Evolutionary conservation across 2,888 invertebrate genomes (phyloP), one percentile per base, ranked within the genome.

Genomic region (Perizoma flavofasciatum): DNA sequence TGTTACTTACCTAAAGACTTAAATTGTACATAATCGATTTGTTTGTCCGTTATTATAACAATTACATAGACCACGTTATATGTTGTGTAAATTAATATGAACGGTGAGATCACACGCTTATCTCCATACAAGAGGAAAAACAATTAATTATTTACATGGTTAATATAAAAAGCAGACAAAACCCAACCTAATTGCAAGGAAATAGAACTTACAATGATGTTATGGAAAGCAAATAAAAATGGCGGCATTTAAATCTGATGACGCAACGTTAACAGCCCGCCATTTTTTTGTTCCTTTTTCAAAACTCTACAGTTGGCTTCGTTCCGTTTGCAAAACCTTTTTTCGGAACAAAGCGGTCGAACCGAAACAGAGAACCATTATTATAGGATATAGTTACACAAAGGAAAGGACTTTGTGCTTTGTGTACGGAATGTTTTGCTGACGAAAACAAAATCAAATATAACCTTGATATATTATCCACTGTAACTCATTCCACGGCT

Each of bases 341-440:
- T 65, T 53, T 58, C 11, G 10, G 46, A 63, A 62, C 66, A 67
- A 65, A 57, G 61, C 54, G 56, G 61, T 57, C 47, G 11, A 55
- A 63, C 65, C 58, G 58, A 53, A 66, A 3, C 11, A 22, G 4
- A 7, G 39, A 11, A 40, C 51, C 45, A 37, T 56, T 54, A 58
- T 61, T 52, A 54, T 58, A 22, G 49, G 59, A 37, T 61, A 47
- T 50, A 44, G 49, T 68, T 66, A 55, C 69, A 69, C 69, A 69
- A 66, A 67, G 47, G 63, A 60, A 22, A 22, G 22, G 58, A 67
- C 65, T 65, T 65, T 58, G 45, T 67, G 57, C 39, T 22, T 34
- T 43, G 44, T 41, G 9, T 4, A 7, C 10, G 41, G n/a, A 41
- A 22, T 44, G 22, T 44, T 44, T 44, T 22, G 10, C 10, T 46